Evolutionary conservation across 2,888 invertebrate genomes (phyloP), one percentile per base, ranked within the genome.

Genomic region (Parthenolecanium corni): DNA sequence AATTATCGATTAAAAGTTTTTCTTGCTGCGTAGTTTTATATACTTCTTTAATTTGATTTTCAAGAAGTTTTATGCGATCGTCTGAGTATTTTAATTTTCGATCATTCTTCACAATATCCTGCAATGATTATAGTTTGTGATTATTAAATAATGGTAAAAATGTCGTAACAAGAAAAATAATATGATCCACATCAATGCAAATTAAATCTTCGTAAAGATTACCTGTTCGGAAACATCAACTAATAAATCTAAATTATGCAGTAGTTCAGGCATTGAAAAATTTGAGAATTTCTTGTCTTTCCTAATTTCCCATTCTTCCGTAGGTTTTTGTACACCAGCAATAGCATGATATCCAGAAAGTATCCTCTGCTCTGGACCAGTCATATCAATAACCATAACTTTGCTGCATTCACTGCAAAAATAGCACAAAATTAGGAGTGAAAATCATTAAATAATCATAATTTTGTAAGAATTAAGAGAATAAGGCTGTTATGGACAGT

Each of bases 381-480:
- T 97, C 93, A 98, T 92, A 75, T 98, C 98, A 67, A 98, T 97
- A 12, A 99, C 96, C 69, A 96, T 96, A 46, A 94, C 93, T 74
- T 89, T 89, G 36, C 85, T 82, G 54, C 91, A 74, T 69, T 86
- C 84, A 70, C 77, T 80, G 66, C 52, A 64, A 46, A 52, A 51
- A 31, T 36, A 49, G 18, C 40, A 20, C 16, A 52, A n/a, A n/a
- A 21, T 24, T 64, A 20, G 12, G 18, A 42, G n/a, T 31, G 31
- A 31, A 4, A 14, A 56, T 44, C 6, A 18, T 12, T n/a, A n/a
- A n/a, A n/a, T n/a, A n/a, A 6, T 31, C 31, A 31, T 9, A 31
- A 31, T 6, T 31, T 31, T 31, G n/a, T 31, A 31, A 56, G 61
- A 46, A 44, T 24, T 18, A 61, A 58, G 16, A 11, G 38, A 64